Evolutionary conservation across 2,888 invertebrate genomes (phyloP).

Genomic region (Scaptomyza cyrtandrae): DNA sequence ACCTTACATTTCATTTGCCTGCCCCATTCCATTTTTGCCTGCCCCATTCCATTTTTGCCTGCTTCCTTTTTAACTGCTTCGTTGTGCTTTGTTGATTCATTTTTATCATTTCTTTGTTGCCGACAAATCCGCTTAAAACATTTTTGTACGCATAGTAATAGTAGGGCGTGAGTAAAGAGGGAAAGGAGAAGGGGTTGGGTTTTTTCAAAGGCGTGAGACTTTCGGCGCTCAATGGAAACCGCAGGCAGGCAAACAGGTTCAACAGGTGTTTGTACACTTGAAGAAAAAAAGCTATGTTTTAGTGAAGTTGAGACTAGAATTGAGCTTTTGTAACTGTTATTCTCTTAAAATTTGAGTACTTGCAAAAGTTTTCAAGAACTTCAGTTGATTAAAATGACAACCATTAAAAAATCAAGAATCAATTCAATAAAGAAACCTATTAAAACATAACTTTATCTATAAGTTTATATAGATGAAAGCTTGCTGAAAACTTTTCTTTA

Average conservation of each 20-base stretch:
- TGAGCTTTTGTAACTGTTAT: neutral
- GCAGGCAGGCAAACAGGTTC: slow-evolving; percentile 63
- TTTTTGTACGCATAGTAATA: slow-evolving; percentile 53
- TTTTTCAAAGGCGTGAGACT: slow-evolving; percentile 6
- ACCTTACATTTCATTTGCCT: slow-evolving; percentile 28
- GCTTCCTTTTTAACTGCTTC: slow-evolving; percentile 13
- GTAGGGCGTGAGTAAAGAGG: neutral
- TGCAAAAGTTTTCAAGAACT: too few relatives aligned
- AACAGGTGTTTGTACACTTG: slow-evolving; percentile 4
- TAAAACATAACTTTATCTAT: too few relatives aligned
- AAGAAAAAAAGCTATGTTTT: neutral
- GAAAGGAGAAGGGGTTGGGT: neutral
- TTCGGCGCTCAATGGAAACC: slow-evolving; percentile 42
- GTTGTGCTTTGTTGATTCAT: slow-evolving; percentile 37
- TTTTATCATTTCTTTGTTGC: slow-evolving; percentile 12
- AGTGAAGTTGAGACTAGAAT: neutral
- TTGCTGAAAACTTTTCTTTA: too few relatives aligned
- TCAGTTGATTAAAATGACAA: too few relatives aligned
- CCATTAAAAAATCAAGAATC: too few relatives aligned
- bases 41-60: neutral
- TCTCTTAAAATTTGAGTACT: too few relatives aligned
- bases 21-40: neutral
- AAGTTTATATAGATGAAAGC: too few relatives aligned
- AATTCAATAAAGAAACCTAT: too few relatives aligned
- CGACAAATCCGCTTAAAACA: slow-evolving; percentile 63